Conservation (phyloP, 1,140 invertebrate species). For the Euura saliciscinereae region DNA sequence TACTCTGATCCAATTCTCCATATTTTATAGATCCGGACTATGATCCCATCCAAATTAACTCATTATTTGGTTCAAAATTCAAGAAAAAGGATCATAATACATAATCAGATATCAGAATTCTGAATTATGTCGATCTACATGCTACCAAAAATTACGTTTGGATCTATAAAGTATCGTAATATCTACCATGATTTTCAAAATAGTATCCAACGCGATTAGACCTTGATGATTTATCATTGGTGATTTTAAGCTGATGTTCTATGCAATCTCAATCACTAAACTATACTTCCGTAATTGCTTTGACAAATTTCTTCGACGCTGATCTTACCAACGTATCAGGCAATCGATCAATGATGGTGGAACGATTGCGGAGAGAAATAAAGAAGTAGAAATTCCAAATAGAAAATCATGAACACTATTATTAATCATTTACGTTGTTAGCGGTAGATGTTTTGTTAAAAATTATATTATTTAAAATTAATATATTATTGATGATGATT, state of each 20-base stretch:
- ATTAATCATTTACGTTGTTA: slow-evolving; percentile 5
- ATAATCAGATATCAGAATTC: too few species aligned
- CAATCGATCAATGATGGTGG: neutral
- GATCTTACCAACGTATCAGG: neutral
- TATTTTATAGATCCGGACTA: neutral
- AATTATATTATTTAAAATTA: slow-evolving; percentile 59
- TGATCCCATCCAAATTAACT: neutral
- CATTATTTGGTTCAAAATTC: too few species aligned
- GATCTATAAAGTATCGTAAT: neutral
- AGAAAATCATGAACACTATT: neutral
- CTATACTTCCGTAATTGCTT: neutral
- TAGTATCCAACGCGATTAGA: neutral
- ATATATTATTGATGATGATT: slow-evolving; percentile 52
- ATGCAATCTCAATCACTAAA: neutral
- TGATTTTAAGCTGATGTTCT: neutral
- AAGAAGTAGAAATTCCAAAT: neutral
- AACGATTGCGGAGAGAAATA: neutral
- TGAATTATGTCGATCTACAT: neutral
- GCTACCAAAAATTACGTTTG: neutral
- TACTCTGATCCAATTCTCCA: neutral
- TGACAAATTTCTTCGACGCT: neutral
- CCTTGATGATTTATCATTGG: neutral
- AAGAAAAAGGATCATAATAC: too few species aligned
- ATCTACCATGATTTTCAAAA: neutral
- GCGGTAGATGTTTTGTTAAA: slow-evolving; percentile 49